Evolutionary conservation across 2,888 invertebrate genomes (phyloP).

Genomic region (Meiosimyza decipiens): DNA sequence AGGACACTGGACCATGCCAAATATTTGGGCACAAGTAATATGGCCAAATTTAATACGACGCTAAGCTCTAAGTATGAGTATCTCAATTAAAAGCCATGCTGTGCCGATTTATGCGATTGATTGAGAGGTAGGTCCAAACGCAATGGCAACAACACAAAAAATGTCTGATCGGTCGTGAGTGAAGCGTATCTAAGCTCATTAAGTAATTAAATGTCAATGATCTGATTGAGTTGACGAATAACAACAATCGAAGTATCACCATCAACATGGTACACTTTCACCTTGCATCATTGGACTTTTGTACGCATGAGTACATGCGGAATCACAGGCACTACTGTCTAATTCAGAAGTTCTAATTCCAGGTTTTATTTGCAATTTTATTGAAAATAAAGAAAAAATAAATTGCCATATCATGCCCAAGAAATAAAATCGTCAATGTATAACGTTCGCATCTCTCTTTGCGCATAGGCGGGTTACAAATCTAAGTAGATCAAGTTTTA

Average conservation of each 20-base stretch:
- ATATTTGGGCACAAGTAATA: slow-evolving; percentile 3
- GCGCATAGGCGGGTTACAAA: too few species aligned
- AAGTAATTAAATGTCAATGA: slow-evolving; percentile 13
- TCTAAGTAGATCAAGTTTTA: too few species aligned
- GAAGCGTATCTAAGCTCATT: slow-evolving; percentile 33
- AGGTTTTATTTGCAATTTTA: background rate
- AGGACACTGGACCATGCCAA: slow-evolving; percentile 22
- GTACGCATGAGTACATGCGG: background rate
- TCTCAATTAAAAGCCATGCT: slow-evolving; percentile 12
- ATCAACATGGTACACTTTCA: background rate
- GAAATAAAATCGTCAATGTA: too few species aligned
- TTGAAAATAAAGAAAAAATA: too few species aligned
- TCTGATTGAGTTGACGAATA: slow-evolving; percentile 1
- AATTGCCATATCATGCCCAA: too few species aligned
- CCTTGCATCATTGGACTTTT: background rate
- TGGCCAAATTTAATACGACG: slow-evolving; percentile 15
- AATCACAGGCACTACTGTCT: background rate
- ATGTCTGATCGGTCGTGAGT: background rate
- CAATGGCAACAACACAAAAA: background rate
- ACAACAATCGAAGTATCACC: background rate
- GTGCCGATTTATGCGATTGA: slow-evolving; percentile 9
- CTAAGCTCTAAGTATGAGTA: background rate
- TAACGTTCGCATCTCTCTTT: too few species aligned
- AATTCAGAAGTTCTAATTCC: slow-evolving; percentile 1
- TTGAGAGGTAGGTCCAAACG: background rate